A percentile compares a stretch with the other conserved stretches of the same genome.
Evolutionary conservation across 2,797 vertebrate genomes (phyloP).

Genomic region (Buphagus erythrorhynchus): DNA sequence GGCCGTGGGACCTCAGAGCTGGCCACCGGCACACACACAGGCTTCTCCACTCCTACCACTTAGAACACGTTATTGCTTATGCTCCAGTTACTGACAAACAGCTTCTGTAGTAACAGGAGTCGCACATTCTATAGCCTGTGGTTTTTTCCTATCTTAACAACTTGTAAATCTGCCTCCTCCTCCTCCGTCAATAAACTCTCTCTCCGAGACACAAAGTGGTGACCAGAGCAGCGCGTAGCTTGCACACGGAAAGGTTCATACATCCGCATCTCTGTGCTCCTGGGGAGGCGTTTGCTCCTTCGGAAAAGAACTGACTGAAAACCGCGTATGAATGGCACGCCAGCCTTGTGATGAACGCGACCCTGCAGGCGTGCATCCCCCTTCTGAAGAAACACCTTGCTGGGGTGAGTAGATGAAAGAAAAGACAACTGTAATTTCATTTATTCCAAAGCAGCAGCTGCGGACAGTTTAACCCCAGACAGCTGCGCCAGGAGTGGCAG

Average conservation of each 20-base stretch:
- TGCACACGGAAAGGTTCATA: fast-evolving
- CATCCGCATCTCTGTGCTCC: fast-evolving
- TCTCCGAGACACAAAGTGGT: background rate
- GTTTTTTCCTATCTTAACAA: background rate
- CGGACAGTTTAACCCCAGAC: background rate
- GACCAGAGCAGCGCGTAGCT: background rate
- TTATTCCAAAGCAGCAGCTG: background rate
- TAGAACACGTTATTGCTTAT: background rate
- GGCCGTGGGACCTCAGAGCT: fast-evolving
- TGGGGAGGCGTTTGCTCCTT: fast-evolving
- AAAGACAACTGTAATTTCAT: fast-evolving
- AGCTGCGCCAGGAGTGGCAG: background rate
- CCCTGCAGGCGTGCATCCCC: background rate
- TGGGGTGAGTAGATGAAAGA: background rate
- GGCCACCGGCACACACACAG: fast-evolving
- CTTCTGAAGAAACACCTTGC: background rate
- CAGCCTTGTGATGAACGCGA: fast-evolving
- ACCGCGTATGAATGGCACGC: fast-evolving
- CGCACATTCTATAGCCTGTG: background rate
- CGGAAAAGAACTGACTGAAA: background rate
- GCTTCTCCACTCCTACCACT: fast-evolving
- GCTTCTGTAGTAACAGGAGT: background rate
- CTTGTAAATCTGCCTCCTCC: background rate
- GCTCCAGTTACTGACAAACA: background rate
- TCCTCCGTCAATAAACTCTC: background rate